Evolutionary conservation across 2,797 vertebrate genomes (phyloP), one percentile per base, ranked within the genome.

Genomic region (Karalla daura): DNA sequence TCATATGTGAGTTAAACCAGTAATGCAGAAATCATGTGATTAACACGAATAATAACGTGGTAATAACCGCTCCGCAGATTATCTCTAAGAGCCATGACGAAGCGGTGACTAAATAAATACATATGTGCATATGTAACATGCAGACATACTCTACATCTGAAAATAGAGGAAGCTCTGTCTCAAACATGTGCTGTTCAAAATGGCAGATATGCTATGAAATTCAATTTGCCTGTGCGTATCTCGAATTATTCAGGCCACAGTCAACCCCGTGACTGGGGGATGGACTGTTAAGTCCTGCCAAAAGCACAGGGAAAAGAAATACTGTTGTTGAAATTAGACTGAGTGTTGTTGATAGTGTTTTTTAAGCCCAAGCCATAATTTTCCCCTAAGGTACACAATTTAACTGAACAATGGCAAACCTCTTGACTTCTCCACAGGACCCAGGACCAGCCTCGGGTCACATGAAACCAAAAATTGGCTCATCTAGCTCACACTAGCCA

Each of bases 221-320:
- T 79, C 41, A 74, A 83, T 87, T 86, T 80, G 59, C 68, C 78
- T 43, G 46, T 76, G 67, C 35, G 25, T 50, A 79, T 85, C 68
- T 76, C 24, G 72, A 76, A 78, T 86, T 60, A 76, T 85, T 76
- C 63, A 41, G 73, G 53, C 40, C 66, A 21, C 72, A 68, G 50
- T 74, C 54, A 62, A 46, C 74, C 86, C 58, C 65, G 25, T 87
- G 86, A 88, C 70, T 55, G 14, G 5, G 73, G 62, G 46, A 64
- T 61, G 66, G 58, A 74, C 68, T 77, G 52, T 32, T 35, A 21
- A 35, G 27, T 51, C 46, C 45, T 66, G 75, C 79, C 77, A 81
- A 84, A 58, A 63, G 28, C 55, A 61, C 39, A 53, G 33, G 61
- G 32, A 59, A 76, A 73, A 69, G 52, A 76, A 44, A 50, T 14